phyloP scores from a whole-genome alignment of 2,113 vertebrate species.

The Gallinago jamesoni region DNA sequence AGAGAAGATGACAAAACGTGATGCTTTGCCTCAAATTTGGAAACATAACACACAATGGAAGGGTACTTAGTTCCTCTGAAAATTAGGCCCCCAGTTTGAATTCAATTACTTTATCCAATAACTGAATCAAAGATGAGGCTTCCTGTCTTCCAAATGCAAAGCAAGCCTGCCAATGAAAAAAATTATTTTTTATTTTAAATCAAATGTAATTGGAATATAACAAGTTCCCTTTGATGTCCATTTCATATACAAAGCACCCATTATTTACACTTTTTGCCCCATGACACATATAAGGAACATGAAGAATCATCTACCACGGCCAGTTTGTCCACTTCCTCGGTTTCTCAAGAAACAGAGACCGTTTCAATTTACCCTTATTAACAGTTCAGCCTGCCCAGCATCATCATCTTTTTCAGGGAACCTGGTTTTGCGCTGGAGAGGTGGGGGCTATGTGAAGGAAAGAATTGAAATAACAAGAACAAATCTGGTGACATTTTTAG shows the following conservation, averaged over 20 bases:
- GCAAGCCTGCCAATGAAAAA: neutral
- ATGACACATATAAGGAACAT: neutral
- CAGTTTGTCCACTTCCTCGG: neutral
- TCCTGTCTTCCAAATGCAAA: neutral
- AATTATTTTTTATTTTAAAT: neutral
- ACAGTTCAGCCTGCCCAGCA: neutral
- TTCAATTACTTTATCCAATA: neutral
- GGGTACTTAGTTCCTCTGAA: neutral
- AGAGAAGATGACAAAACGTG: neutral
- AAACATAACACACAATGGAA: neutral
- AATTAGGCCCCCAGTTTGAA: neutral
- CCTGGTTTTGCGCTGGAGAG: neutral
- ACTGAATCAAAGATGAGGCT: neutral
- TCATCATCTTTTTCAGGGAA: neutral
- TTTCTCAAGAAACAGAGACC: neutral
- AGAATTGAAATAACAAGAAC: neutral
- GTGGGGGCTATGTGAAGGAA: accelerated
- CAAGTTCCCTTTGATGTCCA: neutral
- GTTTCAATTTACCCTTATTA: neutral
- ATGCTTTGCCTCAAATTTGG: neutral
- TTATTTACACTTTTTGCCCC: neutral
- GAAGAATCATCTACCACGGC: neutral
- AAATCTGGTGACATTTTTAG: neutral
- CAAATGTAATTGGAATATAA: neutral
- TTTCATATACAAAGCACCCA: neutral